Base-by-base conservation (phyloP, 2,113 vertebrate species). In the Mastomys coucha region DNA sequence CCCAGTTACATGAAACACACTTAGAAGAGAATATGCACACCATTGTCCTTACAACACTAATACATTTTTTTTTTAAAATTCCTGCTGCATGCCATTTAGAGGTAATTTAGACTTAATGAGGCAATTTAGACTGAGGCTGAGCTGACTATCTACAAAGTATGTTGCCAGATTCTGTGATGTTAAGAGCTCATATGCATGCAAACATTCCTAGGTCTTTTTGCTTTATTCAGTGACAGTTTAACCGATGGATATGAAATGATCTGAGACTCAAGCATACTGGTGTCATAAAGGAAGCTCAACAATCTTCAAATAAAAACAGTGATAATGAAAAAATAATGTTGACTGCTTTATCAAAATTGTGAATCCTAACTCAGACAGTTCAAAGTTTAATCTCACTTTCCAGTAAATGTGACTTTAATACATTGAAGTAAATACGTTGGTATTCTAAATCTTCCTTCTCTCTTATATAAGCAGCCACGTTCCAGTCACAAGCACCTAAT, bases 281-380 rank as follows among this genome's bases (percentile, higher is more conserved):
- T 60, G 5, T 56, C 51, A 72, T 39, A 85, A 19, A 75, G 78
- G 42, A 78, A 95, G n/a, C 31, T 70, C 19, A 63, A 45, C 39
- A 75, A 84, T 77, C 20, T 73, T 73, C 65, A 93, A 78, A 89
- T 84, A 69, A 73, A 96, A 93, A 56, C 19, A 58, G 82, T 78
- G 91, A 91, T 56, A 56, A 78, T n/a, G 42, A 19, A 31, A 94
- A 88, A 72, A 85, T 36, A 77, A 58, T 42, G 8, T 36, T 14
- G 31, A 14, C 13, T 78, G 28, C n/a, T 86, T 45, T 33, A 7
- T 81, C 31, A 85, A 4, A 39, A 2, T 24, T 22, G 2, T 1
- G 17, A 91, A 70, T 58, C 20, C 65, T 45, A 58, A 87, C 39
- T 73, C n/a, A 90, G 26, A 72, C 3, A 20, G 13, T 75, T 75